These are phyloP conservation scores for Poecilia gillii DNA, from an alignment of 2,797 vertebrate species.

Conservation along the genomic window DNA sequence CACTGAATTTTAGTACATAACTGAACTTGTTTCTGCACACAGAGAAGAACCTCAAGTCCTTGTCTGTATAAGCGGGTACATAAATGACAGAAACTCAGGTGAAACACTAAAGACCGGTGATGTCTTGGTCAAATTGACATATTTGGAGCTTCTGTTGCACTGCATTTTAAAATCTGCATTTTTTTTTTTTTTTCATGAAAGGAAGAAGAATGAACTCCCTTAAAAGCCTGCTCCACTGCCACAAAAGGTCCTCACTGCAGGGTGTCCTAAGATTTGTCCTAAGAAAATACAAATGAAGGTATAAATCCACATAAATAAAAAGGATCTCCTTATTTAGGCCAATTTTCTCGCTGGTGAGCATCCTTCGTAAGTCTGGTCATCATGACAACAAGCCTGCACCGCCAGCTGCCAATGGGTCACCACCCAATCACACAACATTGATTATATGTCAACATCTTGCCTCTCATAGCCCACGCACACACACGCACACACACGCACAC, in stretches of 20 bases:
- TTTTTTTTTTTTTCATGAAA: background rate
- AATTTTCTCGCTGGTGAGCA: slow-evolving; percentile 20
- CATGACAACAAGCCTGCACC: slow-evolving; percentile 38
- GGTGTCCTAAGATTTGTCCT: background rate
- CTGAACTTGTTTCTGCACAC: background rate
- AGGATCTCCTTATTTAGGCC: slow-evolving; percentile 13
- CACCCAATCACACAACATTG: slow-evolving; percentile 56
- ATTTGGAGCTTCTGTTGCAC: background rate
- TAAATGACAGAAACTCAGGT: background rate
- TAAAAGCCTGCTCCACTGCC: background rate
- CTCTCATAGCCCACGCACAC: background rate
- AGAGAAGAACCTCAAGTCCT: no score
- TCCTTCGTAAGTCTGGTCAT: slow-evolving; percentile 31
- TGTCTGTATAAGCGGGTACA: background rate
- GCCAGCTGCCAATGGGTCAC: slow-evolving; percentile 23
- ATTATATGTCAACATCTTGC: slow-evolving; percentile 49
- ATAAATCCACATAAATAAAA: background rate
- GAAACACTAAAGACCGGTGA: background rate
- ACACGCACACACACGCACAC: background rate
- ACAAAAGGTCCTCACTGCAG: background rate
- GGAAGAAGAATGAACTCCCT: background rate
- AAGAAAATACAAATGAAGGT: background rate
- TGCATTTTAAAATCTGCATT: background rate
- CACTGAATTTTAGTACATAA: background rate
- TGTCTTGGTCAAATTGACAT: background rate